Base-by-base conservation (phyloP, 2,113 vertebrate species). In the Acanthochromis polyacanthus region DNA sequence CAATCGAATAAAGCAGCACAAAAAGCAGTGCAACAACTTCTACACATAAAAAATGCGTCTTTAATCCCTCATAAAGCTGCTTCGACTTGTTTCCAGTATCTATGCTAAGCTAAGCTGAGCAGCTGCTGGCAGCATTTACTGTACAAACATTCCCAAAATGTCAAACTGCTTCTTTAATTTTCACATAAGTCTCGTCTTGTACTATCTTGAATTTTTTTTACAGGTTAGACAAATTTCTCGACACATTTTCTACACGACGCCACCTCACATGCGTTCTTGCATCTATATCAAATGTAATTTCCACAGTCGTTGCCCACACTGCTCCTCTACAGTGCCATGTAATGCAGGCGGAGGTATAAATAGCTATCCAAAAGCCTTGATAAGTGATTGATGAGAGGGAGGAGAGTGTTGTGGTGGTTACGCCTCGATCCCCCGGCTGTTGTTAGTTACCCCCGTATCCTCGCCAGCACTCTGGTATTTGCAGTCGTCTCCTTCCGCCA, bases 351-450 rank as follows among this genome's bases (percentile, higher is more conserved):
- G 67, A 8, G 20, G 38, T 94, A 95, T 88, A 93, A 94, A 95
- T 95, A 95, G 91, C 30, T 15, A 32, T 43, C 50, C 63, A 76
- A 90, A 89, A 90, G 87, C 86, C 84, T 85, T 80, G 87, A 78
- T 90, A 90, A 84, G 76, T 91, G 94, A 94, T 92, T 90, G 92
- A 94, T 80, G 89, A 78, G 82, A 55, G 81, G 14, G 30, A 19
- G 28, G 80, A 67, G 86, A 83, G 23, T 91, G 89, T 88, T 91
- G 69, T 88, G 78, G 56, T 88, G 85, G 88, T 85, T 81, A 87
- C 82, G 19, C 63, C 81, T 85, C 79, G 62, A 86, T 86, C 88
- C 80, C 75, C 74, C 7, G 11, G 72, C 79, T 94, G 92, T 94
- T 93, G 91, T 88, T 88, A 56, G 91, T 91, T 88, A 93, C 90